Evolutionary conservation across 2,888 invertebrate species (phyloP).

Genomic region (Hydriomena furcata): DNA sequence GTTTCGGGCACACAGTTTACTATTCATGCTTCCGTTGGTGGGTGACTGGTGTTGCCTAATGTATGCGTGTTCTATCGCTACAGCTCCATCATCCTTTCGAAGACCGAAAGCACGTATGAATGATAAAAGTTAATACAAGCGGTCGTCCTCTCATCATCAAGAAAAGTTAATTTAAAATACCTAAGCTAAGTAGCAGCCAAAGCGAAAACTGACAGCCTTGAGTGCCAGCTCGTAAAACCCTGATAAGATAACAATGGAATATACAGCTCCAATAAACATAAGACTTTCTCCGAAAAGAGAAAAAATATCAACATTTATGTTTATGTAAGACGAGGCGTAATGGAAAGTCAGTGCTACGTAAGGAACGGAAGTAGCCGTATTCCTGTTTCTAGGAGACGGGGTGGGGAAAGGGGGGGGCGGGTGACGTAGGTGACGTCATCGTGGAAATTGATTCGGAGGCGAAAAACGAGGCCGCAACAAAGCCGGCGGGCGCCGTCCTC

Average conservation of each 20-base stretch:
- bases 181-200: conserved; percentile 28
- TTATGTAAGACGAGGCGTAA: conserved; percentile 50
- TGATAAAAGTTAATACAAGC: too few species aligned
- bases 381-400: conserved; percentile 55
- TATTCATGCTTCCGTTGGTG: conserved; percentile 55
- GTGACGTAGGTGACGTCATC: conserved; percentile 67
- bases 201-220: conserved; percentile 28
- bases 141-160: conserved; percentile 3
- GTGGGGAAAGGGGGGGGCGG: conserved; percentile 44
- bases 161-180: conserved; percentile 28
- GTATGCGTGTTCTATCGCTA: conserved; percentile 41
- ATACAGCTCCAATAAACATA: conserved; percentile 30
- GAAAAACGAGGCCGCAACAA: conserved; percentile 75
- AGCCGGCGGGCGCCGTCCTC: conserved; percentile 64
- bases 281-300: conserved; percentile 37
- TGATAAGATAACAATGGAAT: conserved; percentile 33
- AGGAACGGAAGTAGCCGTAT: conserved; percentile 67
- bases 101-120: conserved; percentile 6
- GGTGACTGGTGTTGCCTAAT: conserved; percentile 53
- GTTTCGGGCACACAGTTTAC: conserved; percentile 58
- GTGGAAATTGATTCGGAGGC: conserved; percentile 77
- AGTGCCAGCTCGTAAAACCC: conserved; percentile 32
- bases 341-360: conserved; percentile 58
- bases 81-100: conserved; percentile 38
- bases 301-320: conserved; percentile 47